Evolutionary conservation across 2,113 vertebrate genomes (phyloP), one percentile per base, ranked within the genome.

Genomic region (Campylomormyrus tamandua): DNA sequence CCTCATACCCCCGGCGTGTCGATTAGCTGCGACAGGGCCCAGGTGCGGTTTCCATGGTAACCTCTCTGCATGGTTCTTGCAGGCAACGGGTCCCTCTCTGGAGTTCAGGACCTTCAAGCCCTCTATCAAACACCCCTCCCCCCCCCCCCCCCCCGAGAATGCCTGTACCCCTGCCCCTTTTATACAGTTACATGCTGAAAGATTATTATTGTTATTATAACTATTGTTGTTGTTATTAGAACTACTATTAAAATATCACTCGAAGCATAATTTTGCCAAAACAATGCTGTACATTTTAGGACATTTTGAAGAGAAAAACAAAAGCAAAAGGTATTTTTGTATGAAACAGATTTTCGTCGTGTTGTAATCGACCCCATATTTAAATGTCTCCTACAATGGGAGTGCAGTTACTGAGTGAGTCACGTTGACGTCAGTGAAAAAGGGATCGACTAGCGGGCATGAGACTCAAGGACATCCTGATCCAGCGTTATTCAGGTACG

Each of bases 181-280:
- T 89, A 58, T 91, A 91, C 66, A 56, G 83, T 91, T 87, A 87
- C 62, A 90, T 80, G 62, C 58, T 74, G 48, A 56, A 90, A 90
- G 58, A 42, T 89, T 84, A 87, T 53, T 31, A 52, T 90, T 53
- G 39, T 87, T 80, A 87, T 90, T 87, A 90, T 66, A 70, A 84
- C 42, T 53, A 19, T 80, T 56, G 31, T 87, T 87, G 70, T 77
- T 56, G 50, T 87, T 87, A 21, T 87, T 87, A 87, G 50, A 87
- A 87, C n/a, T 86, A 80, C 31, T 85, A 53, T 53, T 53, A 88
- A 62, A 88, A 62, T 66, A 66, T 50, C 52, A 42, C 48, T 80
- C 66, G 1, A 90, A 90, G 85, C 89, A 90, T 87, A 70, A 90
- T n/a, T 87, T 90, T 87, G 89, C 85, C 89, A 90, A 87, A 87